A percentile compares a stretch with the other conserved stretches of the same genome.
Evolutionary conservation across 1,140 invertebrate genomes (phyloP).

Genomic region (Stegodyphus mimosarum): DNA sequence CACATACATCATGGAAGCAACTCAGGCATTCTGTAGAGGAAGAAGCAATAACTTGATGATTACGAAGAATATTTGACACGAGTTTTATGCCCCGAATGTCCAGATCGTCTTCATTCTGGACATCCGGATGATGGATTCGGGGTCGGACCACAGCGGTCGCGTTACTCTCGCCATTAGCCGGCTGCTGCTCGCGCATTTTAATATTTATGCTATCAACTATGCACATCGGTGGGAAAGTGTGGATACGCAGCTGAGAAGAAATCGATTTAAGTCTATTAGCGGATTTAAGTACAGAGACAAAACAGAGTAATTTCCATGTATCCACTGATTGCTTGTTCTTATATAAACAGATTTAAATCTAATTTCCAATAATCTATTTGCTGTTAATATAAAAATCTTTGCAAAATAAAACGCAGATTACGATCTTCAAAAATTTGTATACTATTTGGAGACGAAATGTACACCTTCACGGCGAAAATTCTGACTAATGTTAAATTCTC

Average conservation of each 20-base stretch:
- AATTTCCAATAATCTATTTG: neutral
- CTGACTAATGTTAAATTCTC: too few species aligned
- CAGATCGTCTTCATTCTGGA: neutral
- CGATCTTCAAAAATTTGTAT: too few species aligned
- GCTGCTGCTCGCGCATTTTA: constrained; percentile 44
- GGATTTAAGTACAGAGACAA: neutral
- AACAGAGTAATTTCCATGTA: neutral
- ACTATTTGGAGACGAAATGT: too few species aligned
- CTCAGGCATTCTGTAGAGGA: constrained; percentile 74
- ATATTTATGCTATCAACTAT: constrained; percentile 31
- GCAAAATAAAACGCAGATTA: neutral
- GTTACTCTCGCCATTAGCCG: neutral
- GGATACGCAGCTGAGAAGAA: neutral
- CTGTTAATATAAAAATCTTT: neutral
- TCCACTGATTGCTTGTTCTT: neutral
- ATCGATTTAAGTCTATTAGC: neutral
- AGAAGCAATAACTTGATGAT: constrained; percentile 9
- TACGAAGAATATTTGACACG: neutral
- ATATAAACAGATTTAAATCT: neutral
- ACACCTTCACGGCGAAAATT: too few species aligned
- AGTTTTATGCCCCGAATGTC: neutral
- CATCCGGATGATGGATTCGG: constrained; percentile 1
- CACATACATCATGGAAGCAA: constrained; percentile 76
- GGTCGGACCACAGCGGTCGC: constrained; percentile 35
- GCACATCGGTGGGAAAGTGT: constrained; percentile 29